phyloP scores from a whole-genome alignment of 2,888 invertebrate species.

The Microctonus hyperodae region DNA sequence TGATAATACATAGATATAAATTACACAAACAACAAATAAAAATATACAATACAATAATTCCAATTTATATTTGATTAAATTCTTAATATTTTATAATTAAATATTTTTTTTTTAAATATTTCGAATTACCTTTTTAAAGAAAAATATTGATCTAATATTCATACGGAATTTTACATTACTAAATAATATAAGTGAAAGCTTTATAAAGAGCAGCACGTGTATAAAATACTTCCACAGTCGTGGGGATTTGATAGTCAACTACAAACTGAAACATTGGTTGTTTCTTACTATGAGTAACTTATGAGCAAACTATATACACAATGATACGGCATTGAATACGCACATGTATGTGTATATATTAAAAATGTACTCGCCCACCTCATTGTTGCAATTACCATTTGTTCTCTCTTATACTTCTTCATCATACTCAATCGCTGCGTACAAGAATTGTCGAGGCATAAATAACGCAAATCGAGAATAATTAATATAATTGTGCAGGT shows the following conservation, averaged over 20 bases:
- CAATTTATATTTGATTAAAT: too few species aligned
- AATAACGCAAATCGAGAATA: not conserved
- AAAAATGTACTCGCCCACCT: slow-evolving; percentile 1
- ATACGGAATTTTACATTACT: slow-evolving; percentile 6
- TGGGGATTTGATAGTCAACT: slow-evolving; percentile 16
- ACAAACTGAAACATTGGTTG: slow-evolving; percentile 10
- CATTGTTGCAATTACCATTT: slow-evolving; percentile 20
- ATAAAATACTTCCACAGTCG: not conserved
- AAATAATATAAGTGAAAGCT: not conserved
- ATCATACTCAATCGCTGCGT: not conserved
- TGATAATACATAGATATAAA: too few species aligned
- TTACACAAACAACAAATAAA: too few species aligned
- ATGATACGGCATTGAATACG: not conserved
- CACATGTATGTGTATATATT: slow-evolving; percentile 5
- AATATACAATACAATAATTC: too few species aligned
- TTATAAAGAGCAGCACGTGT: not conserved
- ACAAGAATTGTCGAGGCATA: not conserved
- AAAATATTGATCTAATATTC: slow-evolving; percentile 30
- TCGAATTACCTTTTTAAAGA: slow-evolving; percentile 27
- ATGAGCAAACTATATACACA: not conserved
- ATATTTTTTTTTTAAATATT: not conserved
- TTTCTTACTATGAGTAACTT: not conserved
- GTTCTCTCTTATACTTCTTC: not conserved
- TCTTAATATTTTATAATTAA: too few species aligned
- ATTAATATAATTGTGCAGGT: not conserved